phyloP scores from a whole-genome alignment of 2,888 invertebrate genomes.

The Ormyrus labotus region DNA sequence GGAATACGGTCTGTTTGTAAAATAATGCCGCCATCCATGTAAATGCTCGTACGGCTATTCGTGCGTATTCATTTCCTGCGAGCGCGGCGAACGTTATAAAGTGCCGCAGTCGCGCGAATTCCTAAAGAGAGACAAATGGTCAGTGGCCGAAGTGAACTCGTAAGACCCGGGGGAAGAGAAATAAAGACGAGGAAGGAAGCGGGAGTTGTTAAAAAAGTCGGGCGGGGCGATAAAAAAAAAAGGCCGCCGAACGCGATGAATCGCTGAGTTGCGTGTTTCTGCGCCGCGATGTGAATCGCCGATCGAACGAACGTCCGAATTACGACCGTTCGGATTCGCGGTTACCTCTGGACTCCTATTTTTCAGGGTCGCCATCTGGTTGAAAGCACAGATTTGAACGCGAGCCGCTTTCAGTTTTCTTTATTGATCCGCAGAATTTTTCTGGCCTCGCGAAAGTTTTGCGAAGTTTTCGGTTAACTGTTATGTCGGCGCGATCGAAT shows the following conservation, averaged over 20 bases:
- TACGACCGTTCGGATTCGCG: not conserved
- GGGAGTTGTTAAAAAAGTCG: not conserved
- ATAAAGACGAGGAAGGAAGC: not conserved
- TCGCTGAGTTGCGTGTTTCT: conserved; percentile 43
- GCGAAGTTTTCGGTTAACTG: no score
- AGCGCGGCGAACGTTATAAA: not conserved
- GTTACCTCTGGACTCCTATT: not conserved
- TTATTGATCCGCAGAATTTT: not conserved
- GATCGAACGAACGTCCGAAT: not conserved
- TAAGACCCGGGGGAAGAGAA: not conserved
- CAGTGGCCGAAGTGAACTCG: not conserved
- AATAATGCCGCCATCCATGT: no score
- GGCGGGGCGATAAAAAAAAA: not conserved
- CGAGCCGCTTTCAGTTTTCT: no score
- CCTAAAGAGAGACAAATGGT: not conserved
- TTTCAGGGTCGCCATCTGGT: no score
- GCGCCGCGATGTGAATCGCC: not conserved
- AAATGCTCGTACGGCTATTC: no score
- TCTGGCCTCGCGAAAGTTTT: not conserved
- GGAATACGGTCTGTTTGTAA: no score
- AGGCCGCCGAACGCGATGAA: conserved; percentile 27
- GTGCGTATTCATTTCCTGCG: no score
- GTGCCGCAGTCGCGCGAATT: not conserved
- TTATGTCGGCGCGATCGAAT: no score
- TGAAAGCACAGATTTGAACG: no score